phyloP scores from a whole-genome alignment of 2,113 vertebrate genomes.

The Dendrocopos noguchii region DNA sequence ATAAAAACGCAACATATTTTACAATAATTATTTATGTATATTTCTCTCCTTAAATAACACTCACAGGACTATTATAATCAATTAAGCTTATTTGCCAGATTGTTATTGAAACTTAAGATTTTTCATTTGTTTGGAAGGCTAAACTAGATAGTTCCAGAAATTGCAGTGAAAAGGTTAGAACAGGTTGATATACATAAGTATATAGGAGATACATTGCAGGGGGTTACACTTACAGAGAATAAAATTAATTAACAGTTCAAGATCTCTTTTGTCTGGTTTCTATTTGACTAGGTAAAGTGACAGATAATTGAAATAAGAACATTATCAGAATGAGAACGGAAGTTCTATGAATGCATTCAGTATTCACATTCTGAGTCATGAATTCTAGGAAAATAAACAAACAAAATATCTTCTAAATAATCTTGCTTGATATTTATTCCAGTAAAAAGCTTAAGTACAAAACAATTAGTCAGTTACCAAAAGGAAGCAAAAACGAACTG shows the following conservation, averaged over 20 bases:
- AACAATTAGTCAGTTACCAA: background rate
- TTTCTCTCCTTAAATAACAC: background rate
- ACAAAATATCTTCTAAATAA: background rate
- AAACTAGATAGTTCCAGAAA: background rate
- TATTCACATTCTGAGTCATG: background rate
- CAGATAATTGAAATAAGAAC: background rate
- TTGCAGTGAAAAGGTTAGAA: background rate
- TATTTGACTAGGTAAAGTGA: background rate
- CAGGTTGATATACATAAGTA: background rate
- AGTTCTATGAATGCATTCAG: background rate
- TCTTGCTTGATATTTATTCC: background rate
- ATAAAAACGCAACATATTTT: background rate
- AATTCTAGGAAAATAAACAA: slow-evolving; percentile 17
- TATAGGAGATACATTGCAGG: background rate
- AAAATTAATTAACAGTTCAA: background rate
- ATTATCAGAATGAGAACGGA: background rate
- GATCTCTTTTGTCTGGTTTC: background rate
- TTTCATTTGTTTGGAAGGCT: background rate
- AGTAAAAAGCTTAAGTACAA: background rate
- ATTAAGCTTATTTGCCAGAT: background rate
- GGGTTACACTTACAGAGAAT: background rate
- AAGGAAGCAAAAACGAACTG: background rate
- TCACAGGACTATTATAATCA: background rate
- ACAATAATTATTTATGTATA: background rate
- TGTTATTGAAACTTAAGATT: background rate